phyloP scores from a whole-genome alignment of 1,140 invertebrate genomes.

The Sitodiplosis mosellana region DNA sequence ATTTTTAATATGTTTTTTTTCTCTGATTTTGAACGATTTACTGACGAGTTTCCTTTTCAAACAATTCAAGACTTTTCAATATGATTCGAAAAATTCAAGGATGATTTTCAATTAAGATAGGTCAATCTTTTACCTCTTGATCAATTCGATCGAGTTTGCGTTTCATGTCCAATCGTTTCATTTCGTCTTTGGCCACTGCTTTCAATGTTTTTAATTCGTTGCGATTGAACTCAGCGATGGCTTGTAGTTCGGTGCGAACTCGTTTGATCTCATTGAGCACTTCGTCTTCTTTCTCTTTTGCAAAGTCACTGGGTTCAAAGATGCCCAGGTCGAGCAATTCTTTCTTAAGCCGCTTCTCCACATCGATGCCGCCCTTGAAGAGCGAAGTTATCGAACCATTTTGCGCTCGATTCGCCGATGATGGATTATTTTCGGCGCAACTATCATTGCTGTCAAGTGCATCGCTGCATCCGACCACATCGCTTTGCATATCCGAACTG shows the following conservation, averaged over 20 bases:
- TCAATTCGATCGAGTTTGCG: conserved; percentile 47
- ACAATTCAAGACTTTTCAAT: too few relatives aligned
- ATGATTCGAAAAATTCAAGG: too few relatives aligned
- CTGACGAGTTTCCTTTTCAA: too few relatives aligned
- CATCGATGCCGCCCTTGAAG: conserved; percentile 25
- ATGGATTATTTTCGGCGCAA: conserved; percentile 8
- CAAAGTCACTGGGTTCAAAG: conserved; percentile 46
- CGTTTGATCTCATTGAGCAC: conserved; percentile 68
- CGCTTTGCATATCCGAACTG: conserved; percentile 1
- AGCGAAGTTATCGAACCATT: conserved; percentile 23
- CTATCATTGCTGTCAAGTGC: too few relatives aligned
- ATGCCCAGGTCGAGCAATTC: conserved; percentile 78
- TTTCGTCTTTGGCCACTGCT: conserved; percentile 38
- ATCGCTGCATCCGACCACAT: too few relatives aligned
- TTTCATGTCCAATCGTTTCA: conserved; percentile 44
- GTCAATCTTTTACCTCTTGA: conserved; percentile 48
- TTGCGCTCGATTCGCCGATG: conserved; percentile 15
- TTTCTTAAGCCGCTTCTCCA: conserved; percentile 66
- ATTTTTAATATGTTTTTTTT: too few relatives aligned
- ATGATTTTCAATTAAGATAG: too few relatives aligned
- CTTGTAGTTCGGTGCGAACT: conserved; percentile 60
- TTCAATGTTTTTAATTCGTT: conserved; percentile 41
- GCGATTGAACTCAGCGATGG: conserved; percentile 48
- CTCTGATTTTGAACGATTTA: too few relatives aligned
- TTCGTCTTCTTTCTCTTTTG: conserved; percentile 51